Evolutionary conservation across 2,113 vertebrate genomes (phyloP), one percentile per base, ranked within the genome.

Genomic region (Campylorhamphus procurvoides): DNA sequence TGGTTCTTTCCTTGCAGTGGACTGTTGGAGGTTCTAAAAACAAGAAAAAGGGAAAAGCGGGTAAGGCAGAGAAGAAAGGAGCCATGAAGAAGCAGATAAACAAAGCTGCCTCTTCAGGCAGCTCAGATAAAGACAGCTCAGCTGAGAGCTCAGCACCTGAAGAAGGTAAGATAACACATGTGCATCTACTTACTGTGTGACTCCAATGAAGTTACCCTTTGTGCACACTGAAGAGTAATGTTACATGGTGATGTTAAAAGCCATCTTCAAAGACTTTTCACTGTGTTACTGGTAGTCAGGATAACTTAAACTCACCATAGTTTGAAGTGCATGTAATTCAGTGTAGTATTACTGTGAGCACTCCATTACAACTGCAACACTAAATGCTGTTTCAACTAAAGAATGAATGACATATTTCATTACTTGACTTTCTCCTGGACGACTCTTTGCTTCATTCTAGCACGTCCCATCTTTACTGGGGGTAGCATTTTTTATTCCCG

Each of bases 1-100:
- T 89, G 52, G 1, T 76, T 89, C 73, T 91, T 90, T 72, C 90
- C 35, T 96, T 97, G 20, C 93, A 99, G 99, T 99, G 99, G 99
- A 99, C 99, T 49, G 99, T 99, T 69, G 99, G 99, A 88, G 99
- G 99, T 87, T 99, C 99, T 96, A 99, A 99, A 98, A 99, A 98
- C 95, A 99, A 99, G 97, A 99, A 99, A 98, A 99, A 99, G 95
- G 98, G 98, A 64, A 99, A 99, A 93, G 97, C 90, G 50, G 98
- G 98, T 67, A 99, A 99, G 97, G 98, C 98, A 18, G 99, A 99
- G 81, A 99, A 99, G 97, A 99, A 99, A 96, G 99, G 98, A 86
- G 81, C 98, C 19, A 98, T 98, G 85, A 99, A 99, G 97, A 99
- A 99, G 94, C 98, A 98, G 74, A 97, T 97, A 33, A 98, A 98